Base-by-base conservation (phyloP, 1,140 invertebrate genomes). In the Anastrepha ludens region DNA sequence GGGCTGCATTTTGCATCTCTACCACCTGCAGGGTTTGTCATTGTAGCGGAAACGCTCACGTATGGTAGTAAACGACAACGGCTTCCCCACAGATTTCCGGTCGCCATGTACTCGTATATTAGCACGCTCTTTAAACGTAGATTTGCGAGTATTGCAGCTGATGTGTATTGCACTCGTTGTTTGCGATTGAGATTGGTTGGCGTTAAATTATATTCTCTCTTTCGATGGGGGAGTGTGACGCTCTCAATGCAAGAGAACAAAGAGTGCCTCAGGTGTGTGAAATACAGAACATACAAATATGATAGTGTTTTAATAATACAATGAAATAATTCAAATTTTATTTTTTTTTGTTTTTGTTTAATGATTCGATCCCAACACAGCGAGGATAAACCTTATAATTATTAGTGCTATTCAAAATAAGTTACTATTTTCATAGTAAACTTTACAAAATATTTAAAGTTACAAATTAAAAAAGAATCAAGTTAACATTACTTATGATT, bases 21-120 rank as follows among this genome's bases (percentile, higher is more conserved):
- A 5, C 11, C 44, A 29, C 44, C 41, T 74, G 44, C 20, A 47
- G 47, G 11, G n/a, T n/a, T 81, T 78, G 44, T 81, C 74, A 55
- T 8, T 81, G 44, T 11, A 81, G 74, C 74, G 74, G 74, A 81
- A 81, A 81, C 17, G 17, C 8, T 55, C 47, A 17, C 74, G n/a
- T 81, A 20, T 81, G 74, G 47, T 81, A 6, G 41, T 55, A n/a
- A 81, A 81, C n/a, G 74, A 2, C 74, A 81, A 50, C 47, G n/a
- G 17, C 17, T 81, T 50, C 74, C 74, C 47, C 74, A 81, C 20
- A 20, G 44, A 81, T 81, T 81, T 81, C 47, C 74, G 74, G 74
- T 55, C 11, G 17, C 9, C 17, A 17, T 58, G 44, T 29, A 78
- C 67, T 55, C n/a, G 13, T 44, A 44, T 6, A 74, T 39, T 15